Evolutionary conservation across 2,797 vertebrate species (phyloP).

Genomic region (Gephyroberyx darwinii): DNA sequence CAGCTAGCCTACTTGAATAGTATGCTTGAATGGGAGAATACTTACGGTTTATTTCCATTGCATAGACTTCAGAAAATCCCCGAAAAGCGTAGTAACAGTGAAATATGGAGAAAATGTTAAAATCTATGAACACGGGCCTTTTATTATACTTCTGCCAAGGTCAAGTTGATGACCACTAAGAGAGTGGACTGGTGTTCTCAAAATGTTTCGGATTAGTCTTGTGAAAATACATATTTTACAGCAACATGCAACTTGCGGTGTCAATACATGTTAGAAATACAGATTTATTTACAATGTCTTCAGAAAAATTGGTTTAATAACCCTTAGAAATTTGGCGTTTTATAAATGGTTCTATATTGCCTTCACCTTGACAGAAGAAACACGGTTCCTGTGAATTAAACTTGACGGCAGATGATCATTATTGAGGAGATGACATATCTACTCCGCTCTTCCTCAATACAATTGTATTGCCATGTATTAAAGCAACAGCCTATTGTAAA

Average conservation of each 20-base stretch:
- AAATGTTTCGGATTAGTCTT: neutral
- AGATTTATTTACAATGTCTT: neutral
- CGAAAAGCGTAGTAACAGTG: slow-evolving; percentile 58
- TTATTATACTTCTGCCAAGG: slow-evolving; percentile 66
- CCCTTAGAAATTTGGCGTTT: neutral
- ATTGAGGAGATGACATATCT: slow-evolving; percentile 28
- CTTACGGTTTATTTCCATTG: slow-evolving; percentile 99
- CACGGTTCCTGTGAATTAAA: slow-evolving; percentile 35
- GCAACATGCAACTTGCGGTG: neutral
- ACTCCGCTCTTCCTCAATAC: slow-evolving; percentile 34
- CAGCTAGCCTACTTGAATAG: slow-evolving; percentile 3
- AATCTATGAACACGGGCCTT: slow-evolving; percentile 21
- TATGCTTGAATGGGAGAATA: slow-evolving; percentile 55
- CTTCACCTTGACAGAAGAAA: slow-evolving; percentile 74
- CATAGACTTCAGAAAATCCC: slow-evolving; percentile 87
- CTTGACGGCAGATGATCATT: slow-evolving; percentile 78
- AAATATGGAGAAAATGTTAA: slow-evolving; percentile 52
- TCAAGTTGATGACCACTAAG: slow-evolving; percentile 59
- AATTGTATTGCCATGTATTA: slow-evolving; percentile 20
- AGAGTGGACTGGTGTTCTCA: neutral
- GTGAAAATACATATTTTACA: neutral
- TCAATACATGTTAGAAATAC: neutral
- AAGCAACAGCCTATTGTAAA: slow-evolving; percentile 25
- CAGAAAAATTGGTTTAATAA: neutral
- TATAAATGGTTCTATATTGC: neutral